Percentiles rank a stretch among this genome's conserved stretches.
Conservation (phyloP, 2,797 vertebrate species). For the Epinephelus coioides region DNA sequence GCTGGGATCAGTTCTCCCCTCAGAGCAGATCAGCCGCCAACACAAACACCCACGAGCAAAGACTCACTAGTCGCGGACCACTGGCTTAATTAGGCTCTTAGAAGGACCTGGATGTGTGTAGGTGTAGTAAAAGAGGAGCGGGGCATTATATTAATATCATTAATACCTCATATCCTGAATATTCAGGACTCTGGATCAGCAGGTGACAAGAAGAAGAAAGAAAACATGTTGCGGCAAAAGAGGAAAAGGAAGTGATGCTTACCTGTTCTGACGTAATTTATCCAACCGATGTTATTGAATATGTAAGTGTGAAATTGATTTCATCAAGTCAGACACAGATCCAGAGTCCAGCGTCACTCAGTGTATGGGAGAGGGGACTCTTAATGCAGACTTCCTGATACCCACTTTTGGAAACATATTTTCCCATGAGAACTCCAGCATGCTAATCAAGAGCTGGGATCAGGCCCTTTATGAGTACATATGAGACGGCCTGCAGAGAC, state of each 20-base stretch:
- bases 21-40: slow-evolving; percentile 65
- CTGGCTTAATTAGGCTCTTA: slow-evolving; percentile 72
- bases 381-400: slow-evolving; percentile 63
- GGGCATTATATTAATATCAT: slow-evolving; percentile 56
- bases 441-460: slow-evolving; percentile 72
- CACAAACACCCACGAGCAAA: slow-evolving; percentile 76
- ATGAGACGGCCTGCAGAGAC: slow-evolving; percentile 64
- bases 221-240: slow-evolving; percentile 44
- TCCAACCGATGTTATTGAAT: slow-evolving; percentile 25
- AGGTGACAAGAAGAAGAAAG: slow-evolving; percentile 39
- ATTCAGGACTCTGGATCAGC: slow-evolving; percentile 45
- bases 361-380: slow-evolving; percentile 33
- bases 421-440: slow-evolving; percentile 64
- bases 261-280: slow-evolving; percentile 20
- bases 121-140: slow-evolving; percentile 60
- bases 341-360: slow-evolving; percentile 13
- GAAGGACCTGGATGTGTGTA: slow-evolving; percentile 57
- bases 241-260: slow-evolving; percentile 20
- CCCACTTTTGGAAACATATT: slow-evolving; percentile 58
- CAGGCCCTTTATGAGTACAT: slow-evolving; percentile 48
- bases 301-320: slow-evolving; percentile 47
- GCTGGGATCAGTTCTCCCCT: slow-evolving; percentile 69
- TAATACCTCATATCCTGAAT: slow-evolving; percentile 81
- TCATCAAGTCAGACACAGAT: slow-evolving; percentile 34
- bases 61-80: slow-evolving; percentile 64